Conservation (phyloP, 2,113 vertebrate genomes). For the Myiozetetes cayanensis region DNA sequence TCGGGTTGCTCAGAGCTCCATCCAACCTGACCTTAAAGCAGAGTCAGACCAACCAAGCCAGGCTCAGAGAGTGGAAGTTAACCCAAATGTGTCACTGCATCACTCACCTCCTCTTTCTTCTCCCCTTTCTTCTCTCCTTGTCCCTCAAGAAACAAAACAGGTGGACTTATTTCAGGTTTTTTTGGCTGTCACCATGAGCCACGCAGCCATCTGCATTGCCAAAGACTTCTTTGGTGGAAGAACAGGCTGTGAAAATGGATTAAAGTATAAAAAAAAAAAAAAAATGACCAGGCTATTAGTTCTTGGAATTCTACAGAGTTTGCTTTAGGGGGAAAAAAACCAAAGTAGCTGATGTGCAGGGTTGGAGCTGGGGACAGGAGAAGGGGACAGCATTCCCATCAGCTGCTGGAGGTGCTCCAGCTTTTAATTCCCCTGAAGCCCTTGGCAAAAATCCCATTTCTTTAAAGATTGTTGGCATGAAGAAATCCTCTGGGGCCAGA, state of each 20-base stretch:
- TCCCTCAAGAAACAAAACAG: not conserved
- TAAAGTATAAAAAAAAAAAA: not conserved
- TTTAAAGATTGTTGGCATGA: not conserved
- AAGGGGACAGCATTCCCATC: not conserved
- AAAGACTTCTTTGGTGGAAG: not conserved
- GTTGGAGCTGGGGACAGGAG: not conserved
- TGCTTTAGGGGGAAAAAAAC: not conserved
- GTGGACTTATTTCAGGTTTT: rapidly evolving
- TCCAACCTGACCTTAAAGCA: not conserved
- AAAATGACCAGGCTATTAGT: not conserved
- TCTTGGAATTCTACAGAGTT: not conserved
- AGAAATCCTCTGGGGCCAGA: not conserved
- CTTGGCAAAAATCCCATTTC: slow-evolving; percentile 1
- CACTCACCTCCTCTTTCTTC: not conserved
- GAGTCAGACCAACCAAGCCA: not conserved
- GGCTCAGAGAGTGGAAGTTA: not conserved
- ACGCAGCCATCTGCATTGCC: not conserved
- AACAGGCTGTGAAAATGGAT: not conserved
- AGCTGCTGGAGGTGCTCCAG: slow-evolving; percentile 30
- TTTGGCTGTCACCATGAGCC: not conserved
- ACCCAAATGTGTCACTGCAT: not conserved
- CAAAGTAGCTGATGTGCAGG: not conserved
- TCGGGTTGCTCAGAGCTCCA: not conserved
- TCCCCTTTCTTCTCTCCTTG: not conserved
- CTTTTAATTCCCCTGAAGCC: not conserved